These are phyloP conservation scores for Ophion ventricosus DNA, from an alignment of 2,888 invertebrate species.

Conservation along the genomic window DNA sequence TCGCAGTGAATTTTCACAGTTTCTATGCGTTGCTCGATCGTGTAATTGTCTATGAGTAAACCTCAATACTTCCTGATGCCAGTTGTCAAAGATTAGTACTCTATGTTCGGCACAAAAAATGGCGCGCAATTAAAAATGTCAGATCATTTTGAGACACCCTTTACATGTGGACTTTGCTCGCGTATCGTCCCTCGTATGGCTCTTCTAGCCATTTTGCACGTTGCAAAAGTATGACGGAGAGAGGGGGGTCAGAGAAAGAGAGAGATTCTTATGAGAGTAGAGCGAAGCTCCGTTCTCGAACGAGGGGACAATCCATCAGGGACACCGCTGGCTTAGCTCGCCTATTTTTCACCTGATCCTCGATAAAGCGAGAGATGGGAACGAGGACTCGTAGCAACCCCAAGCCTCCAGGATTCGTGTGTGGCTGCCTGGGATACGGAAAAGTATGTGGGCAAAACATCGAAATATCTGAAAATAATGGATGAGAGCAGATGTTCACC, in stretches of 20 bases:
- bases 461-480: constrained; percentile 72
- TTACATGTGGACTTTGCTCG: constrained; percentile 25
- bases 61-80: no score
- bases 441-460: constrained; percentile 31
- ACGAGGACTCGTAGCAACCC: background rate
- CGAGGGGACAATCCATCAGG: constrained; percentile 62
- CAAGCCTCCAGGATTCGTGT: constrained; percentile 22
- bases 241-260: constrained; percentile 10
- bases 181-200: constrained; percentile 23
- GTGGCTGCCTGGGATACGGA: constrained; percentile 31
- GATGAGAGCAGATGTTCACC: constrained; percentile 69
- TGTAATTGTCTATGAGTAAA: no score
- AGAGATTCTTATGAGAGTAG: constrained; percentile 45
- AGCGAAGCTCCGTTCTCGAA: constrained; percentile 38
- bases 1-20: no score
- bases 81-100: no score
- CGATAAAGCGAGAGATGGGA: constrained; percentile 54
- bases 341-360: constrained; percentile 65
- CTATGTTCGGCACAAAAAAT: no score
- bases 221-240: constrained; percentile 27
- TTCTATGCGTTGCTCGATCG: no score
- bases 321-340: constrained; percentile 58
- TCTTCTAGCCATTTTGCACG: constrained; percentile 21
- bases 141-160: background rate
- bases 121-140: no score